Evolutionary conservation across 2,113 vertebrate species (phyloP).

Genomic region (Pica pica): DNA sequence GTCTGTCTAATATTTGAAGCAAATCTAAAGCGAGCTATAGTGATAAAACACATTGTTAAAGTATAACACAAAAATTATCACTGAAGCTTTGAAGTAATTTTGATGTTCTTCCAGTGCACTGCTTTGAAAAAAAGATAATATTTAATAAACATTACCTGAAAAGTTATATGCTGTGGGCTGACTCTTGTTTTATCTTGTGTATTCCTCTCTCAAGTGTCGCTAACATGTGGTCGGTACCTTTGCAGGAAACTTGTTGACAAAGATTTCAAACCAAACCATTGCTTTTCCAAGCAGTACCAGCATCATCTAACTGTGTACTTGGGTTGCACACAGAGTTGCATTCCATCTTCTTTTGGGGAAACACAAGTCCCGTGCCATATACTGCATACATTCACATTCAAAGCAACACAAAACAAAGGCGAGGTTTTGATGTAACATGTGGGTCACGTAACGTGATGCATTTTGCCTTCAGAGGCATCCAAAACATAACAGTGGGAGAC

Average conservation of each 20-base stretch:
- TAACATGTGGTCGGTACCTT: background rate
- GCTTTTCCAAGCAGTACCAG: background rate
- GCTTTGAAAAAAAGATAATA: slow-evolving; percentile 4
- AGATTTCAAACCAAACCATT: background rate
- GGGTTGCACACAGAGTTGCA: background rate
- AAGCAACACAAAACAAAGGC: background rate
- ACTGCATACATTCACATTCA: background rate
- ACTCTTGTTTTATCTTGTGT: background rate
- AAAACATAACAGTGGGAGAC: background rate
- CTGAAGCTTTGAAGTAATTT: slow-evolving; percentile 52
- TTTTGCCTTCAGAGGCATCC: background rate
- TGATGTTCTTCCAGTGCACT: slow-evolving; percentile 36
- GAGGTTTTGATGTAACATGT: background rate
- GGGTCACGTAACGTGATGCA: background rate
- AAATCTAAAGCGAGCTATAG: slow-evolving; percentile 66
- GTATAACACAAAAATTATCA: slow-evolving; percentile 63
- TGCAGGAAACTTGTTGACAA: background rate
- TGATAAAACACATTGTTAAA: slow-evolving; percentile 65
- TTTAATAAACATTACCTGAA: slow-evolving; percentile 23
- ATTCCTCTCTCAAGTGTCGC: background rate
- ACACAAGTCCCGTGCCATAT: background rate
- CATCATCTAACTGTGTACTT: background rate
- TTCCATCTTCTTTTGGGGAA: background rate
- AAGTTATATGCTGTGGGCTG: background rate
- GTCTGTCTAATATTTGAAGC: slow-evolving; percentile 65